phyloP scores from a whole-genome alignment of 2,888 invertebrate species.

The Invenusta paracnida region DNA sequence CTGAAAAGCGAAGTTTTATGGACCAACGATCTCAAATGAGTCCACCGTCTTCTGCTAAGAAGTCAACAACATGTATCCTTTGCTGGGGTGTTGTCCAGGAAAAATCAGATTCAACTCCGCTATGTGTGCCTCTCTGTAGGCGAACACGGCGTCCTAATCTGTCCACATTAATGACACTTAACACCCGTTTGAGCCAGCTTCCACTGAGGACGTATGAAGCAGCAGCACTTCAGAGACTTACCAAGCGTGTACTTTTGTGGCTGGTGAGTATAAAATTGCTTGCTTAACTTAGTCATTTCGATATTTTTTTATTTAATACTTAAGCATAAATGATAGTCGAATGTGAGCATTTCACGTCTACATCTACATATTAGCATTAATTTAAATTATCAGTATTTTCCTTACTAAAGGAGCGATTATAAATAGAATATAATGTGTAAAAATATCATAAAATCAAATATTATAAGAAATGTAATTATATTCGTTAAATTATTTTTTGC shows the following conservation, averaged over 20 bases:
- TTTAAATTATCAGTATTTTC: too few relatives aligned
- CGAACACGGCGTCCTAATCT: neutral
- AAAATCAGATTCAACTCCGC: neutral
- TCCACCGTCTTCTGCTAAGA: neutral
- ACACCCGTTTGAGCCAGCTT: neutral
- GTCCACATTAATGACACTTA: neutral
- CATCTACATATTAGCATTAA: too few relatives aligned
- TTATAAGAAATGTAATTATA: too few relatives aligned
- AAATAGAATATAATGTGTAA: too few relatives aligned
- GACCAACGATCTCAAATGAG: neutral
- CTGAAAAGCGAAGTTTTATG: neutral
- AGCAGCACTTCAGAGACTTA: constrained; percentile 20
- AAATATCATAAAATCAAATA: too few relatives aligned
- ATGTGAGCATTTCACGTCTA: too few relatives aligned
- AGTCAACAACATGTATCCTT: neutral
- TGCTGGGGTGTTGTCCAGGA: neutral
- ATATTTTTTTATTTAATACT: too few relatives aligned
- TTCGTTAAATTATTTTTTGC: too few relatives aligned
- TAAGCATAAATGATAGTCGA: too few relatives aligned
- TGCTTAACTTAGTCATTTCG: too few relatives aligned
- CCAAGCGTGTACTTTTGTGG: constrained; percentile 26
- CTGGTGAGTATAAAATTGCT: neutral
- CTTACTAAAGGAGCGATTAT: too few relatives aligned
- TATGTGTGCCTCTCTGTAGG: neutral
- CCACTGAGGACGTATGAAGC: neutral